A percentile compares a stretch with the other conserved stretches of the same genome.
Evolutionary conservation across 64 coral and sea anemone genomes (phyloP).

Genomic region (Acropora yongei): DNA sequence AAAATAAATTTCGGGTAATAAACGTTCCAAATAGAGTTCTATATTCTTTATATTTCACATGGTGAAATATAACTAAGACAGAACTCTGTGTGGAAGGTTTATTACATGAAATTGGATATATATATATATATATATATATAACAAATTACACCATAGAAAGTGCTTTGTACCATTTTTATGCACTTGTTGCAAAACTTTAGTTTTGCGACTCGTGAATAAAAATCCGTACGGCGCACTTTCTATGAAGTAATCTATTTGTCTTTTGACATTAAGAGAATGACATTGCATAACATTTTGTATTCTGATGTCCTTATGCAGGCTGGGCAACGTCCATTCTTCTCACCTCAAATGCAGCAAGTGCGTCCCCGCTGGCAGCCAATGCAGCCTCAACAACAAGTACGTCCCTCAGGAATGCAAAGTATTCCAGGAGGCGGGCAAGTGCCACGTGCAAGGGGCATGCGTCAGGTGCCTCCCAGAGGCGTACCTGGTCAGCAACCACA

Average conservation of each 20-base stretch:
- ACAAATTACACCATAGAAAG: no score
- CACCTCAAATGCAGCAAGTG: constrained; percentile 78
- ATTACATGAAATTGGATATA: no score
- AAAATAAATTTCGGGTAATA: no score
- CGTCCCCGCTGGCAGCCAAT: constrained; percentile 86
- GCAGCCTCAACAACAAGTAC: constrained; percentile 86
- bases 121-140: no score
- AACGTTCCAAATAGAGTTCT: no score
- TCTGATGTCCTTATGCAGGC: constrained; percentile 37
- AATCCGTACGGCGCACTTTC: no score
- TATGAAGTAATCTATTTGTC: not conserved
- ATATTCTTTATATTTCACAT: no score
- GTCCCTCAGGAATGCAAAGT: constrained; percentile 70
- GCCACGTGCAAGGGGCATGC: constrained; percentile 84
- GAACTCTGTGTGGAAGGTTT: no score
- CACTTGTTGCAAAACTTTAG: no score
- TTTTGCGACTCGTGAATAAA: no score
- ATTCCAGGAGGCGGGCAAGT: constrained; percentile 80
- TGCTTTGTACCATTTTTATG: no score
- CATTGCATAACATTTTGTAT: not conserved
- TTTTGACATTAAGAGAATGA: not conserved
- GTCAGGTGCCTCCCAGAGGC: constrained; percentile 72
- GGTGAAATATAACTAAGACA: no score
- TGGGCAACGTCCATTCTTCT: constrained; percentile 85
- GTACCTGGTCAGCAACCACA: constrained; percentile 71